Conservation (phyloP, 2,113 vertebrate species). For the Indicator indicator region DNA sequence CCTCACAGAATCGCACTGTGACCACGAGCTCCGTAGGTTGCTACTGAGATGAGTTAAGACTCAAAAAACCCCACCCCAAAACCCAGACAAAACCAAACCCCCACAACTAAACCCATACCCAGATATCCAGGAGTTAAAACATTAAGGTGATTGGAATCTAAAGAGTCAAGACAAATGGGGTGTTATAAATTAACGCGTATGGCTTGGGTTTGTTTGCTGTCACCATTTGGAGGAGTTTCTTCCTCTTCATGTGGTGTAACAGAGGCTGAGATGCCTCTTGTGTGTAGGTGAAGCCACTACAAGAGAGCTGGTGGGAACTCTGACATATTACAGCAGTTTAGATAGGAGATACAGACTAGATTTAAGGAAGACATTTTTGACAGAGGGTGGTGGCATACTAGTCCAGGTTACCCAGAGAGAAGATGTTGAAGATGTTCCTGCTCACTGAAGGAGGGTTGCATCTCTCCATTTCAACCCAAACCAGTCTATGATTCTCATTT, state of each 20-base stretch:
- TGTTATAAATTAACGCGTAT: rapidly evolving
- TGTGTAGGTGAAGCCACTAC: background rate
- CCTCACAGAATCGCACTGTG: rapidly evolving
- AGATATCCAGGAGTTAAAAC: background rate
- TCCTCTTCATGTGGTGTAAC: rapidly evolving
- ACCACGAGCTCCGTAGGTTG: rapidly evolving
- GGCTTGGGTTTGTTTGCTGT: background rate
- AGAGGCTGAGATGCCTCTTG: background rate
- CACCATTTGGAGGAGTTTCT: background rate
- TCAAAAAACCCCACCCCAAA: background rate
- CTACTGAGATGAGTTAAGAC: background rate
- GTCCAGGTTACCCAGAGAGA: no score
- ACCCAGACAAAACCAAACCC: background rate
- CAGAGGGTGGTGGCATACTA: no score
- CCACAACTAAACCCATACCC: background rate
- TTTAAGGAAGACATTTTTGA: no score
- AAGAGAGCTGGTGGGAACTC: background rate
- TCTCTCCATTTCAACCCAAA: no score
- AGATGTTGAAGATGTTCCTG: no score
- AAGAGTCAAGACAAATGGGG: rapidly evolving
- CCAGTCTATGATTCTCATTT: no score
- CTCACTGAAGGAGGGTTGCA: no score
- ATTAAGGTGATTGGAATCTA: no score
- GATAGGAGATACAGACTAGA: no score
- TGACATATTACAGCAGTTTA: background rate